Percentiles rank a stretch among this genome's conserved stretches.
Conservation (phyloP, 2,888 invertebrate species). For the Drosophila anceps region DNA sequence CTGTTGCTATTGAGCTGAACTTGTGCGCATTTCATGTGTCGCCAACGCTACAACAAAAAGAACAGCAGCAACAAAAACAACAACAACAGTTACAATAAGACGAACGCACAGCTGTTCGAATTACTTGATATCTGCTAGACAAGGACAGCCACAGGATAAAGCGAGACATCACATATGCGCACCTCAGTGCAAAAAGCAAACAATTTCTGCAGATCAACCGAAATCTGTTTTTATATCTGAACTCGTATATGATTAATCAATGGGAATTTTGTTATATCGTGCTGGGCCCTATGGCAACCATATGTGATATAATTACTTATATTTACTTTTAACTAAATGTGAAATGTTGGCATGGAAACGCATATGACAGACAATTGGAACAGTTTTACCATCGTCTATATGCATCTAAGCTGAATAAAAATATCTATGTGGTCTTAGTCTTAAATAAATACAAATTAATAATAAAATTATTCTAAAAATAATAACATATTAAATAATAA, state of each 20-base stretch:
- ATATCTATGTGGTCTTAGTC: not conserved
- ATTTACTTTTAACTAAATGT: not conserved
- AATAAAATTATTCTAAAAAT: not conserved
- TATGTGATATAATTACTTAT: not conserved
- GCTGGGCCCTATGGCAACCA: not conserved
- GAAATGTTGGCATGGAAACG: not conserved
- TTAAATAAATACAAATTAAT: not conserved
- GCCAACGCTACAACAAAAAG: constrained; percentile 47
- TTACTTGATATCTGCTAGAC: constrained; percentile 14
- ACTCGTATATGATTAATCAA: constrained; percentile 6
- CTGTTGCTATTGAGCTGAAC: constrained; percentile 47
- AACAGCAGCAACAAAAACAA: not conserved
- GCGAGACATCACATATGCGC: not conserved
- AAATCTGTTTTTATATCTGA: constrained; percentile 7
- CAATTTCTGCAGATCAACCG: not conserved
- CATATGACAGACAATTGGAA: not conserved
- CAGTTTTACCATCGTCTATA: no score
- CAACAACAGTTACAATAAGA: constrained; percentile 16
- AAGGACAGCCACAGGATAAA: constrained; percentile 40
- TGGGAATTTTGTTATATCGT: not conserved
- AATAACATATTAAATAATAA: no score
- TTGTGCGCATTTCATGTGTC: constrained; percentile 47
- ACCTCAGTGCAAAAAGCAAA: constrained; percentile 5
- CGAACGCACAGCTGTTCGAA: constrained; percentile 38
- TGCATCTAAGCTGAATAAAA: no score